phyloP scores from a whole-genome alignment of 2,797 vertebrate species.

The Linurgus olivaceus region DNA sequence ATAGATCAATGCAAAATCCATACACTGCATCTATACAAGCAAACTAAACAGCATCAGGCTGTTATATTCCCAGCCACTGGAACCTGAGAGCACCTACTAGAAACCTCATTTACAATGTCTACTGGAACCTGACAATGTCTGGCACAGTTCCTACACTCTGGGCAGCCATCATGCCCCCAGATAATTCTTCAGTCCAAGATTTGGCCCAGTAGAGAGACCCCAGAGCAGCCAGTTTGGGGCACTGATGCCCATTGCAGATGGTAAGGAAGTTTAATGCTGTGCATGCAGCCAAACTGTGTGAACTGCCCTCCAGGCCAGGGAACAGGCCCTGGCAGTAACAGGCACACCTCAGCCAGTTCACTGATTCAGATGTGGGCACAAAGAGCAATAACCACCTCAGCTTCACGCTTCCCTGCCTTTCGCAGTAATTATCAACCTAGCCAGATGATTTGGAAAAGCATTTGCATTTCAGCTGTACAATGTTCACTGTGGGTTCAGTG shows the following conservation, averaged over 20 bases:
- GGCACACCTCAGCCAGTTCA: neutral
- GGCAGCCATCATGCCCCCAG: neutral
- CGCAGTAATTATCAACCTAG: neutral
- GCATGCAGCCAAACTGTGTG: neutral
- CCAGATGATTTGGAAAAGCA: neutral
- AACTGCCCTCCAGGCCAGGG: neutral
- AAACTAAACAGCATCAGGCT: neutral
- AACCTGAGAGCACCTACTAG: neutral
- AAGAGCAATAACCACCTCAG: neutral
- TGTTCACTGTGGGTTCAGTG: neutral
- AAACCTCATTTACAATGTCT: neutral
- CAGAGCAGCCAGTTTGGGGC: neutral
- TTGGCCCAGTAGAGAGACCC: neutral
- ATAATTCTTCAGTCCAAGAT: neutral
- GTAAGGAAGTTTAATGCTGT: neutral
- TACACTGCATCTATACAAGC: neutral
- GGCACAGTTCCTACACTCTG: neutral
- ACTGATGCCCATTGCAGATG: neutral
- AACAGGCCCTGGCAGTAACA: neutral
- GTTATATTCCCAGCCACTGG: neutral
- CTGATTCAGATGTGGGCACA: neutral
- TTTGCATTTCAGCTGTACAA: neutral
- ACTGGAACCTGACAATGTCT: neutral
- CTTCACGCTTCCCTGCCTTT: neutral
- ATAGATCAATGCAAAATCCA: neutral